Conservation (phyloP, 2,797 vertebrate genomes). For the Vireo griseus region DNA sequence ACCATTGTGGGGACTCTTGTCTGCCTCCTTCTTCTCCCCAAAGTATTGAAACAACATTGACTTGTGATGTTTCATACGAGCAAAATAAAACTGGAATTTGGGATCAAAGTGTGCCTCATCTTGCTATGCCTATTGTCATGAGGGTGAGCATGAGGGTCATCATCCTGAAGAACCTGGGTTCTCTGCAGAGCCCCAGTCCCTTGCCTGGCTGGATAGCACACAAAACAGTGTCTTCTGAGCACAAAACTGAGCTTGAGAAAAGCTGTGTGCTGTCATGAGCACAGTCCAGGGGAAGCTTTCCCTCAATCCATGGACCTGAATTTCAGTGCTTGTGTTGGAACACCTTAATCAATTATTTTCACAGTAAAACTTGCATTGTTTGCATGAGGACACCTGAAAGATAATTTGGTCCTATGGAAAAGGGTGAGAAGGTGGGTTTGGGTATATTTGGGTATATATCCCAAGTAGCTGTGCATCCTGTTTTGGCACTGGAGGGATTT, state of each 20-base stretch:
- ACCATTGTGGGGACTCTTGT: conserved; percentile 1
- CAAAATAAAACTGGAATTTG: background rate
- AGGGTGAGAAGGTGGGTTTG: background rate
- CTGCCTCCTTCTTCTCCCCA: conserved; percentile 5
- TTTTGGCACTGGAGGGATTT: background rate
- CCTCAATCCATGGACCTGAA: background rate
- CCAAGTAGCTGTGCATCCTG: background rate
- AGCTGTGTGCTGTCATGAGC: background rate
- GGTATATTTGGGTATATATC: background rate
- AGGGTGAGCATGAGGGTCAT: background rate
- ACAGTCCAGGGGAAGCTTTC: background rate
- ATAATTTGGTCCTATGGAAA: background rate
- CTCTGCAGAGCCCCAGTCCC: background rate
- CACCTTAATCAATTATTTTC: background rate
- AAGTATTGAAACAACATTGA: background rate
- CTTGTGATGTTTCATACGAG: background rate
- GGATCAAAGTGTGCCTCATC: background rate
- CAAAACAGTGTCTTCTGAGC: background rate
- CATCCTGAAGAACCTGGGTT: background rate
- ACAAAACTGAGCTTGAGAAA: background rate
- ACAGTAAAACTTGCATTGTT: background rate
- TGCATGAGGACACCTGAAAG: background rate
- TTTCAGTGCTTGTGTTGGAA: background rate
- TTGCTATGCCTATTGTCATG: background rate
- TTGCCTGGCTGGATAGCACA: background rate